Base-by-base conservation (phyloP, 2,888 invertebrate genomes). In the Nasonia oneida region DNA sequence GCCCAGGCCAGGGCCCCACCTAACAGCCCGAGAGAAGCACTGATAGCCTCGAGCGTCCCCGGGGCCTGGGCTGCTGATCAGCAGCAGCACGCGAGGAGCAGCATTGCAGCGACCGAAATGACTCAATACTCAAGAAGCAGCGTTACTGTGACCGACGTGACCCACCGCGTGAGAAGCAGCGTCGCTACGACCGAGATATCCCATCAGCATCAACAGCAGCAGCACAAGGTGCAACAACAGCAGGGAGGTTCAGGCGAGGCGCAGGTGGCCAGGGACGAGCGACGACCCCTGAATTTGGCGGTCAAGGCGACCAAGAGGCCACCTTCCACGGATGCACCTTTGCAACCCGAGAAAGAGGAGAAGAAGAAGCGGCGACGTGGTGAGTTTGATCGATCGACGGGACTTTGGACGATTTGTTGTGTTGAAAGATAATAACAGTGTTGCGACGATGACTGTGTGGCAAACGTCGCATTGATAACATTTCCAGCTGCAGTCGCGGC, bases 1-100 rank as follows among this genome's bases (percentile, higher is more conserved):
- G 50, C 33, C 5, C 74, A 67, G 1, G 74, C 77, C 15, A 23
- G 73, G 3, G 61, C 75, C 0, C 71, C 79, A 1, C 50, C 83
- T 0, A 86, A 87, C 67, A 87, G 87, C 57, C 87, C 87, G 0
- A 86, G 87, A 23, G 87, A 87, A 39, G 86, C 86, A 2, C 71
- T 86, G 2, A 74, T 85, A 3, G 82, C 87, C 2, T 53, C 57
- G 8, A 79, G 70, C 15, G 74, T 84, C 1, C 71, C 84, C 0
- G 79, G 50, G 0, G 50, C 67, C 23, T 75, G 75, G 67, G 74
- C 78, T n/a, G 67, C 53, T 0, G 61, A 79, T 5, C 67, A 73
- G 6, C 77, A 74, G 15, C 73, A 76, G 1, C 50, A 64, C 50
- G 64, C 29, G 50, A 23, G 15, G 53, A 84, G 12, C 67, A 81